A percentile compares a stretch with the other conserved stretches of the same genome.
Evolutionary conservation across 2,888 invertebrate genomes (phyloP).

Genomic region (Panopea generosa): DNA sequence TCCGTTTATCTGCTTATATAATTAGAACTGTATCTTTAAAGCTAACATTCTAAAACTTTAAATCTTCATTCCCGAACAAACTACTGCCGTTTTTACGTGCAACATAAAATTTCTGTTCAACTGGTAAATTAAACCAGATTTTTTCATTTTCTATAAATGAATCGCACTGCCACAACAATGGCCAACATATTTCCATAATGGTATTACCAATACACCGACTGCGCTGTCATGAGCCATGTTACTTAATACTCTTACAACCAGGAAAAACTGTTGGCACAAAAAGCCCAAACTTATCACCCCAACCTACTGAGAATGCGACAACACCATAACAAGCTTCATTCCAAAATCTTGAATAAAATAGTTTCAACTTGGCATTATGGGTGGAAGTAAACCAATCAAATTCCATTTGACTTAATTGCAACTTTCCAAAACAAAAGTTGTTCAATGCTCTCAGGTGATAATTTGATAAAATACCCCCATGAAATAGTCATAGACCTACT

Average conservation of each 20-base stretch:
- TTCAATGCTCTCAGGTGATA: slow-evolving; percentile 21
- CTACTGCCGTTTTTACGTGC: slow-evolving; percentile 22
- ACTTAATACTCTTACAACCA: not conserved
- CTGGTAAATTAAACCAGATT: slow-evolving; percentile 25
- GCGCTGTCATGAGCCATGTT: not conserved
- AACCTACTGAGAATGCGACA: slow-evolving; percentile 26
- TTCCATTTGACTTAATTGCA: slow-evolving; percentile 24
- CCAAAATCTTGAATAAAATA: slow-evolving; percentile 43
- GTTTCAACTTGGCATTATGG: slow-evolving; percentile 19
- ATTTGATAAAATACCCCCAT: slow-evolving; percentile 4
- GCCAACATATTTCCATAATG: slow-evolving; percentile 37
- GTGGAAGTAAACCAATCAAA: slow-evolving; percentile 29
- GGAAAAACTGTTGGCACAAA: slow-evolving; percentile 30
- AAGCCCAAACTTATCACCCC: slow-evolving; percentile 11
- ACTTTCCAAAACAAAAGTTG: slow-evolving; percentile 32
- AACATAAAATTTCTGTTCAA: slow-evolving; percentile 16
- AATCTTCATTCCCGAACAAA: slow-evolving; percentile 31
- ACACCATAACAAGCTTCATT: slow-evolving; percentile 13
- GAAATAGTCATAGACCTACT: slow-evolving; percentile 10
- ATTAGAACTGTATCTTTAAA: too few relatives aligned
- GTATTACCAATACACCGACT: slow-evolving; percentile 14
- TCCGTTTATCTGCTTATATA: too few relatives aligned
- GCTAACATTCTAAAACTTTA: slow-evolving; percentile 34
- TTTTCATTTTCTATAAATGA: slow-evolving; percentile 4
- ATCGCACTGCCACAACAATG: slow-evolving; percentile 8